Percentiles rank a stretch among this genome's conserved stretches.
Conservation (phyloP, 2,888 invertebrate species). For the Hymenopus coronatus region DNA sequence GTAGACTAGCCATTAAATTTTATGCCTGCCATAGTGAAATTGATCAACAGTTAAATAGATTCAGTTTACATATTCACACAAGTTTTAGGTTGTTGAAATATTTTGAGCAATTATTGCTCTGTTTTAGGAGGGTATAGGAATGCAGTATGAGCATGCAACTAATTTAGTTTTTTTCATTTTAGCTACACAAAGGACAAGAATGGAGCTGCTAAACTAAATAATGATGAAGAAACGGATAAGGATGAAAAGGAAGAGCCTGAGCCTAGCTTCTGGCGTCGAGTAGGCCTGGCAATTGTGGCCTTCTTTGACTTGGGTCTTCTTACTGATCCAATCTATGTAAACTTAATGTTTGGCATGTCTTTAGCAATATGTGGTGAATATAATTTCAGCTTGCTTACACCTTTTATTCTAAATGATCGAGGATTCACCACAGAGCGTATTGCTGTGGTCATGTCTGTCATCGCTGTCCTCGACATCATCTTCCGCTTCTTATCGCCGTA, state of each 20-base stretch:
- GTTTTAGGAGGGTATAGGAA: too few relatives aligned
- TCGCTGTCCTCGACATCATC: conserved; percentile 61
- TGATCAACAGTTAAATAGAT: too few relatives aligned
- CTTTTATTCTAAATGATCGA: conserved; percentile 65
- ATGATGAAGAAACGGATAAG: neutral
- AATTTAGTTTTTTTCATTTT: neutral
- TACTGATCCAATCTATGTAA: conserved; percentile 65
- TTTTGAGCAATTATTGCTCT: too few relatives aligned
- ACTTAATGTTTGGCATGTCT: conserved; percentile 65
- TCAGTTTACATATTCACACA: too few relatives aligned
- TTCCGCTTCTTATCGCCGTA: conserved; percentile 64
- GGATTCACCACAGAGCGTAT: conserved; percentile 57
- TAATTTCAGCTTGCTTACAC: conserved; percentile 64
- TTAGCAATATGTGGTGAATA: conserved; percentile 66
- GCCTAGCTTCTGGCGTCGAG: neutral
- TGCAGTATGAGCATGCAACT: neutral
- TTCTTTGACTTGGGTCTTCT: conserved; percentile 65
- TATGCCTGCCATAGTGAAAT: too few relatives aligned
- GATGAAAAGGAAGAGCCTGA: conserved; percentile 2
- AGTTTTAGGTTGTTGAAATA: too few relatives aligned
- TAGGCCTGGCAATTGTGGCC: conserved; percentile 47
- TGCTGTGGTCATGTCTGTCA: conserved; percentile 60
- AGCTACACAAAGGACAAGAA: neutral
- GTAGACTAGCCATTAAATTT: too few relatives aligned
- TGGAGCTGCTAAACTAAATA: neutral